Conservation (phyloP, 2,888 invertebrate species). For the Phaonia tiefii region DNA sequence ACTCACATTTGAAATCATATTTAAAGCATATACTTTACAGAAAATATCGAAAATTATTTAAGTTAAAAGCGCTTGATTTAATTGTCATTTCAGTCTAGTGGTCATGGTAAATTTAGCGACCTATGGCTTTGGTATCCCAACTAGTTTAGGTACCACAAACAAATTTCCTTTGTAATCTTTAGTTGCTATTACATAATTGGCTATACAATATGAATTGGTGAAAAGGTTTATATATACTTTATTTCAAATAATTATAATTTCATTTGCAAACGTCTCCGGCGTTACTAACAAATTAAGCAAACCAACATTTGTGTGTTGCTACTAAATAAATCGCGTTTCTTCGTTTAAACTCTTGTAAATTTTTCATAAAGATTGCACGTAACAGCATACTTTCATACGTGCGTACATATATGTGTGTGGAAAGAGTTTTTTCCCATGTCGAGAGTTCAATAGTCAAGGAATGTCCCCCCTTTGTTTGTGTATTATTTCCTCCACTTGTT, state of each 20-base stretch:
- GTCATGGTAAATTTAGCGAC: constrained; percentile 16
- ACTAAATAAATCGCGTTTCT: not conserved
- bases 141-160: constrained; percentile 36
- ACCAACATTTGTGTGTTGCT: constrained; percentile 13
- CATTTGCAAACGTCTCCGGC: not conserved
- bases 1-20: constrained; percentile 17
- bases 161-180: constrained; percentile 7
- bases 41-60: constrained; percentile 22
- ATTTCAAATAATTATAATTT: constrained; percentile 21
- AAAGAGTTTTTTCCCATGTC: not conserved
- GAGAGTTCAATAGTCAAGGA: not conserved
- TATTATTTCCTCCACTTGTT: constrained; percentile 1
- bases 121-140: constrained; percentile 39
- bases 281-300: constrained; percentile 26
- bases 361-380: not conserved
- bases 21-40: constrained; percentile 55
- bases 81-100: constrained; percentile 14
- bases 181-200: constrained; percentile 27
- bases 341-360: not conserved
- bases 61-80: constrained; percentile 40
- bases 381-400: not conserved
- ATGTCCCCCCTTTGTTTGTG: constrained; percentile 21
- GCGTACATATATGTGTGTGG: not conserved
- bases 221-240: not conserved
- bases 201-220: constrained; percentile 20